A percentile compares a stretch with the other conserved stretches of the same genome.
phyloP scores from a whole-genome alignment of 2,113 vertebrate species.

The Noctilio leporinus region DNA sequence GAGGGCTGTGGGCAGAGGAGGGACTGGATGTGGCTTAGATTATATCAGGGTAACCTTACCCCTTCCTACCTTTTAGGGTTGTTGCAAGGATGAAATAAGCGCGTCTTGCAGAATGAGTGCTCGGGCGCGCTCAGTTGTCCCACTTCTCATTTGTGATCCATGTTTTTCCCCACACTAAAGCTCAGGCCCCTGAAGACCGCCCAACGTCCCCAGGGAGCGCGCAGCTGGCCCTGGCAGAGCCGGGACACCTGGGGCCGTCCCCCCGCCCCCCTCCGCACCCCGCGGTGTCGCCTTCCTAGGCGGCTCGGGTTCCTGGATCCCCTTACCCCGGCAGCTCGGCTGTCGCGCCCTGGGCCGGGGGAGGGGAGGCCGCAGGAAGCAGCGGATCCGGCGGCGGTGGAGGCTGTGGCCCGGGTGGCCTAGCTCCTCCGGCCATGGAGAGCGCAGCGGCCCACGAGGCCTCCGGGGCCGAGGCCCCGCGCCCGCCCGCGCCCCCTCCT shows the following conservation, averaged over 20 bases:
- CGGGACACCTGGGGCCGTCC: conserved; percentile 20
- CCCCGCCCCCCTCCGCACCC: neutral
- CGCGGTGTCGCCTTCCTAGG: conserved; percentile 59
- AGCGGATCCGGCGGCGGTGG: conserved; percentile 69
- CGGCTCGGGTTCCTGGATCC: conserved; percentile 67
- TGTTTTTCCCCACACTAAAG: neutral
- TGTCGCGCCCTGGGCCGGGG: conserved; percentile 58
- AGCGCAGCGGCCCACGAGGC: conserved; percentile 61
- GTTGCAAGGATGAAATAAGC: neutral
- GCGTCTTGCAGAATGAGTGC: neutral
- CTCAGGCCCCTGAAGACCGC: neutral
- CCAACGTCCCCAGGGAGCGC: neutral
- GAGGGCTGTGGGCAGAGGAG: neutral
- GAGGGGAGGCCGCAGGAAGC: conserved; percentile 69
- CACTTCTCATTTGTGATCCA: neutral
- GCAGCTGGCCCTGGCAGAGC: neutral
- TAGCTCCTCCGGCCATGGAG: conserved; percentile 79
- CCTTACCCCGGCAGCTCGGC: conserved; percentile 56
- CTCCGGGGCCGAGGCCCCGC: conserved; percentile 7
- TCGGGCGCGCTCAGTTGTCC: no score
- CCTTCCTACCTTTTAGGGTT: neutral
- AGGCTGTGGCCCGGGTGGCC: conserved; percentile 64
- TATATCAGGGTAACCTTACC: accelerated
- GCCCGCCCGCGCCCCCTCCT: conserved; percentile 73
- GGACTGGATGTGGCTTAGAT: neutral